Percentiles rank a stretch among this genome's conserved stretches.
These are phyloP conservation scores for Hyles vespertilio DNA, from an alignment of 1,140 invertebrate genomes.

Conservation along the genomic window DNA sequence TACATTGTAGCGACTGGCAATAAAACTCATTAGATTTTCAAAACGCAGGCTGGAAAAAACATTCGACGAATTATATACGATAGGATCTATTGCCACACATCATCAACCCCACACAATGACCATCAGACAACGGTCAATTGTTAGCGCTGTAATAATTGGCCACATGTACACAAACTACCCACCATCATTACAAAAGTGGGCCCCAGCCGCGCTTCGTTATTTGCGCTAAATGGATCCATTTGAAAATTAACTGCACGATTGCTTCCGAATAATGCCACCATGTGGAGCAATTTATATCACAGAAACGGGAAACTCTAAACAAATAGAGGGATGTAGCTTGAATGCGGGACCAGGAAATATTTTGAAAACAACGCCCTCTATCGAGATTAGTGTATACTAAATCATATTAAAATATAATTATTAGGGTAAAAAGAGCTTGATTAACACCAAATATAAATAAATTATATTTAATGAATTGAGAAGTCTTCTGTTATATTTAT, in stretches of 20 bases:
- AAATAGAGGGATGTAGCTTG: slow-evolving; percentile 35
- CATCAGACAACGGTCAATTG: slow-evolving; percentile 16
- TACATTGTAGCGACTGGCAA: too few species aligned
- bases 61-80: neutral
- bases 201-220: slow-evolving; percentile 49
- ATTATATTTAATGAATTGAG: too few species aligned
- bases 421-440: too few species aligned
- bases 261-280: slow-evolving; percentile 57
- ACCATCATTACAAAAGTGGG: slow-evolving; percentile 46
- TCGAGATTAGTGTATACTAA: neutral
- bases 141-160: slow-evolving; percentile 30
- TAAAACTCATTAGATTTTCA: too few species aligned
- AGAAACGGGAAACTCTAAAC: slow-evolving; percentile 32
- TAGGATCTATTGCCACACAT: slow-evolving; percentile 27
- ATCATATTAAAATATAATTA: too few species aligned
- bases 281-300: slow-evolving; percentile 46
- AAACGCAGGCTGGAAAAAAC: too few species aligned
- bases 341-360: slow-evolving; percentile 20
- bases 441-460: too few species aligned
- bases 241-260: slow-evolving; percentile 71
- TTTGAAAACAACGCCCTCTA: slow-evolving; percentile 40
- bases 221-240: slow-evolving; percentile 66
- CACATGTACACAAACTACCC: slow-evolving; percentile 27
- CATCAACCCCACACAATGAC: slow-evolving; percentile 26
- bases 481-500: too few species aligned